Evolutionary conservation across 1,140 invertebrate genomes (phyloP).

Genomic region (Sipha flava): DNA sequence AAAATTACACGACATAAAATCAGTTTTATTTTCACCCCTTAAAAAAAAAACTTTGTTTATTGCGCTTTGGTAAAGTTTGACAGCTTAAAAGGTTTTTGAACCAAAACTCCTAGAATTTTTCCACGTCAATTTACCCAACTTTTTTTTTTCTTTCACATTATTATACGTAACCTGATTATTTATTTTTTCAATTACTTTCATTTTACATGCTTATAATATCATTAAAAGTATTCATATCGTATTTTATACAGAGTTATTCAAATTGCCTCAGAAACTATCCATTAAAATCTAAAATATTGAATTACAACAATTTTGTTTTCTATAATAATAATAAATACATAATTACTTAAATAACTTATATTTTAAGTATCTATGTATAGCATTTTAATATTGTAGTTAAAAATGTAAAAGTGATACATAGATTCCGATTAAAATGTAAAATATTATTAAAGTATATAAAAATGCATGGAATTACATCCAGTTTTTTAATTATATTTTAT

Average conservation of each 20-base stretch:
- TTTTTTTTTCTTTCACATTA: background rate
- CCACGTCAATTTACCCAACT: background rate
- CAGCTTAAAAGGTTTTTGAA: constrained; percentile 18
- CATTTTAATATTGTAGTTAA: too few relatives aligned
- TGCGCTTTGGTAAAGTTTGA: background rate
- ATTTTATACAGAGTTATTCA: background rate
- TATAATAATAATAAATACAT: too few relatives aligned
- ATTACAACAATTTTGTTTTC: too few relatives aligned
- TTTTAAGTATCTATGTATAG: too few relatives aligned
- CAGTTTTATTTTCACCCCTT: background rate
- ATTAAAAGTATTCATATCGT: background rate
- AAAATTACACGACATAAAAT: background rate
- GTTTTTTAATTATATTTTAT: too few relatives aligned
- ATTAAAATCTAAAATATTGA: background rate
- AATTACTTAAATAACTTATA: too few relatives aligned
- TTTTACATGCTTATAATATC: background rate
- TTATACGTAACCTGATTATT: background rate
- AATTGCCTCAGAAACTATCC: background rate
- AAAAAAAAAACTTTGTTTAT: constrained; percentile 1
- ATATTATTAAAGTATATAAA: too few relatives aligned
- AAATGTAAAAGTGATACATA: too few relatives aligned
- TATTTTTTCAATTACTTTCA: background rate
- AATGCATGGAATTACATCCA: too few relatives aligned
- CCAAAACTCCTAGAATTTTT: background rate
- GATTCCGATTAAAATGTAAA: too few relatives aligned